Conservation (phyloP, 2,113 vertebrate genomes). For the Lycaon pictus region DNA sequence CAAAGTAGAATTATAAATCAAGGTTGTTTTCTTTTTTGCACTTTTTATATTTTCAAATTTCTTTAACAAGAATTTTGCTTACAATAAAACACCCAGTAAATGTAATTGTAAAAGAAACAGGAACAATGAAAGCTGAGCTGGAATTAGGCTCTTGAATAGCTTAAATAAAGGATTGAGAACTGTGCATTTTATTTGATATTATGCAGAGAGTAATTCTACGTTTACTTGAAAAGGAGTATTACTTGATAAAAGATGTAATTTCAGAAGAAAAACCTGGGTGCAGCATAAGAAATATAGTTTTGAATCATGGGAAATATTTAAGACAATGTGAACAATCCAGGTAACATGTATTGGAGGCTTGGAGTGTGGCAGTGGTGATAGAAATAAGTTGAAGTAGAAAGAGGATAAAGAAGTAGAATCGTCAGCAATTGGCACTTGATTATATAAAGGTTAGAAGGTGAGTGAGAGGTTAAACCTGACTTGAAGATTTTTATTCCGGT, state of each 20-base stretch:
- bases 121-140: background rate
- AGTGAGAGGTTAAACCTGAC: conserved; percentile 19
- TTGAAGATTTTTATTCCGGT: conserved; percentile 27
- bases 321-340: background rate
- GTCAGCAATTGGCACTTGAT: background rate
- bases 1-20: background rate
- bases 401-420: background rate
- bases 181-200: background rate
- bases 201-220: background rate
- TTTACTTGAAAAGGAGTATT: background rate
- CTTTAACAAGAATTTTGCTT: background rate
- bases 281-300: background rate
- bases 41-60: background rate
- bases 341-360: background rate
- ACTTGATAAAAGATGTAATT: background rate
- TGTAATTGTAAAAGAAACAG: background rate
- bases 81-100: background rate
- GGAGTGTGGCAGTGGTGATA: background rate
- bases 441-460: background rate
- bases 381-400: background rate
- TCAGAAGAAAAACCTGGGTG: background rate
- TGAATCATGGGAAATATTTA: background rate
- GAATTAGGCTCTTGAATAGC: background rate
- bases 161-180: background rate
- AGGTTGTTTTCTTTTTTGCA: background rate